These are phyloP conservation scores for Danaus plexippus DNA, from an alignment of 1,140 invertebrate species.

Conservation along the genomic window DNA sequence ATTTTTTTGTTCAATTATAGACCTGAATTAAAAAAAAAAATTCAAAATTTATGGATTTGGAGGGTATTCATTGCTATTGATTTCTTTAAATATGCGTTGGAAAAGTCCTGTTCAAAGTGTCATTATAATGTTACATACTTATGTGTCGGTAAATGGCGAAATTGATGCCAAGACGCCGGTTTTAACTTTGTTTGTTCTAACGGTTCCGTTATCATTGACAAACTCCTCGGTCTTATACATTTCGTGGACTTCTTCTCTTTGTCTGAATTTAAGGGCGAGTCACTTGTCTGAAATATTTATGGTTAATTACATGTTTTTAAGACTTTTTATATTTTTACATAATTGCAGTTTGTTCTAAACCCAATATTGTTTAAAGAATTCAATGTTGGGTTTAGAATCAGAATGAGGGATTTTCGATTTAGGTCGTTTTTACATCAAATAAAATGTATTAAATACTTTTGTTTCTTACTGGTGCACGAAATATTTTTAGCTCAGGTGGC, in stretches of 20 bases:
- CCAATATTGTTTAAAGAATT: too few species aligned
- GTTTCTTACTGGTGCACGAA: conserved; percentile 59
- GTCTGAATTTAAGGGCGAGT: conserved; percentile 63
- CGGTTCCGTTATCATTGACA: conserved; percentile 70
- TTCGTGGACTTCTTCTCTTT: conserved; percentile 54
- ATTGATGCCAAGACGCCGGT: conserved; percentile 61
- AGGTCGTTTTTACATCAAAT: too few species aligned
- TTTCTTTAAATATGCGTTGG: background rate
- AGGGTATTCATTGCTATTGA: background rate
- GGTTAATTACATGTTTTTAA: too few species aligned
- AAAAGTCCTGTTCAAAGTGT: background rate
- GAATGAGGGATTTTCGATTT: too few species aligned
- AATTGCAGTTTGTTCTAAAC: too few species aligned
- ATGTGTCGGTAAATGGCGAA: conserved; percentile 60
- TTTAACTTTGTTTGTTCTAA: conserved; percentile 46
- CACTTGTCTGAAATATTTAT: conserved; percentile 47
- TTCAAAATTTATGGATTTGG: background rate
- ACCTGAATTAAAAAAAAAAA: conserved; percentile 41
- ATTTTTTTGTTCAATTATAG: conserved; percentile 52
- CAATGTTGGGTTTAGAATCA: too few species aligned
- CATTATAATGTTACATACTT: conserved; percentile 41
- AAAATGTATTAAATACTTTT: background rate
- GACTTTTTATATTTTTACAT: too few species aligned
- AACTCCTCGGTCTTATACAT: conserved; percentile 63
- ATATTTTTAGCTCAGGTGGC: conserved; percentile 73